phyloP scores from a whole-genome alignment of 2,113 vertebrate species.

The Psittacus erithacus region DNA sequence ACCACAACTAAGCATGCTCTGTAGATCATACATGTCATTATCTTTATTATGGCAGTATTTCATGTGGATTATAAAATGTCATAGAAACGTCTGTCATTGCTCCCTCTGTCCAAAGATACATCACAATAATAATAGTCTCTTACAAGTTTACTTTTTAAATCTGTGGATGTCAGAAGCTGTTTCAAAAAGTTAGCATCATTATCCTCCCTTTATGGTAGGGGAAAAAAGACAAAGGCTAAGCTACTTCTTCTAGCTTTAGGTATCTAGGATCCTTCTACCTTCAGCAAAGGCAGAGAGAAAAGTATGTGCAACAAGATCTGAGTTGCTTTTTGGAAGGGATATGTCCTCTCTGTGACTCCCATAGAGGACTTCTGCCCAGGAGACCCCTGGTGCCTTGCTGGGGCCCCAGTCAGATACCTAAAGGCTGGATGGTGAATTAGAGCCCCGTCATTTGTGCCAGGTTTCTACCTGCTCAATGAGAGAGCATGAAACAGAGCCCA shows the following conservation, averaged over 20 bases:
- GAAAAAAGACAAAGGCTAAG: constrained; percentile 9
- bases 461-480: accelerated
- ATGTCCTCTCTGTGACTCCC: background rate
- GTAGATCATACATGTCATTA: constrained; percentile 25
- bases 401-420: background rate
- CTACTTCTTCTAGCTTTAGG: constrained; percentile 15
- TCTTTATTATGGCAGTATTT: constrained; percentile 42
- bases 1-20: constrained; percentile 39
- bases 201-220: background rate
- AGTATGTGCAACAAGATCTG: background rate
- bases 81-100: constrained; percentile 16
- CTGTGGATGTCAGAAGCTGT: constrained; percentile 35
- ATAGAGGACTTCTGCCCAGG: background rate
- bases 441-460: background rate
- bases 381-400: background rate
- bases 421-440: background rate
- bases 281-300: background rate
- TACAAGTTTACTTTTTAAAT: constrained; percentile 18
- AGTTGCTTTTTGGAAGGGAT: background rate
- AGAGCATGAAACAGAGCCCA: background rate
- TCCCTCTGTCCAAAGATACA: constrained; percentile 2
- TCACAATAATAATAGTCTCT: constrained; percentile 45
- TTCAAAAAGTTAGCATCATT: constrained; percentile 42
- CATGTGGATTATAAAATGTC: constrained; percentile 33
- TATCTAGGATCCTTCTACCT: background rate